A percentile compares a stretch with the other conserved stretches of the same genome.
Evolutionary conservation across 2,113 vertebrate species (phyloP).

Genomic region (Nannobrachium achirus): DNA sequence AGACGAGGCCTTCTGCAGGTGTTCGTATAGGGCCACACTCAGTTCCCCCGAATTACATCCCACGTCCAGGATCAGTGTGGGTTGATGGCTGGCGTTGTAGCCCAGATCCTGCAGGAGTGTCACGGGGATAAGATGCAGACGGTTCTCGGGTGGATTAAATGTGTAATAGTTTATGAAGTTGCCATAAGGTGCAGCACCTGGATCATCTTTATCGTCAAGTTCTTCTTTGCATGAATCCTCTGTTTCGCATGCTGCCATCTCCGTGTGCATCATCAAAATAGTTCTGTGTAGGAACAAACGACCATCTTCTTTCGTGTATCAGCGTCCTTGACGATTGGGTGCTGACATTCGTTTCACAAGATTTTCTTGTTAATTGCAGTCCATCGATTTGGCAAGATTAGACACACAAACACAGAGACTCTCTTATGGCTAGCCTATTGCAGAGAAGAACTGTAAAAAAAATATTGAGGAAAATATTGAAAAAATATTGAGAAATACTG

Average conservation of each 20-base stretch:
- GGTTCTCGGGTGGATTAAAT: conserved; percentile 90
- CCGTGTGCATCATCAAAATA: conserved; percentile 33
- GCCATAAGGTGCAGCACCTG: conserved; percentile 88
- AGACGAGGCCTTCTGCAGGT: conserved; percentile 69
- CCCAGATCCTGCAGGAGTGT: conserved; percentile 78
- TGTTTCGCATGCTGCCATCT: conserved; percentile 57
- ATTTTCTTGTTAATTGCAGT: too few relatives aligned
- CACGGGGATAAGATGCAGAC: conserved; percentile 83
- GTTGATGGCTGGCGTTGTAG: conserved; percentile 32
- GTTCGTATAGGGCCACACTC: conserved; percentile 87
- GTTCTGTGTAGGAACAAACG: conserved; percentile 4
- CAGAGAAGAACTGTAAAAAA: too few relatives aligned
- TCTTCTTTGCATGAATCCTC: background rate
- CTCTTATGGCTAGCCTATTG: too few relatives aligned
- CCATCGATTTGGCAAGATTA: too few relatives aligned
- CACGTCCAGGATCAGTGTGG: conserved; percentile 86
- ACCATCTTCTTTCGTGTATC: too few relatives aligned
- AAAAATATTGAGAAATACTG: too few relatives aligned
- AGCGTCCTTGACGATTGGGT: too few relatives aligned
- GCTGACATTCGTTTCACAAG: too few relatives aligned
- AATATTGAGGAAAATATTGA: too few relatives aligned
- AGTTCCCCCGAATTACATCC: conserved; percentile 96
- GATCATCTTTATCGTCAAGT: conserved; percentile 56
- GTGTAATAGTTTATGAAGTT: conserved; percentile 93
- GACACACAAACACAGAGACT: too few relatives aligned